Conservation (phyloP, 2,888 invertebrate species). For the Chorisops tibialis region DNA sequence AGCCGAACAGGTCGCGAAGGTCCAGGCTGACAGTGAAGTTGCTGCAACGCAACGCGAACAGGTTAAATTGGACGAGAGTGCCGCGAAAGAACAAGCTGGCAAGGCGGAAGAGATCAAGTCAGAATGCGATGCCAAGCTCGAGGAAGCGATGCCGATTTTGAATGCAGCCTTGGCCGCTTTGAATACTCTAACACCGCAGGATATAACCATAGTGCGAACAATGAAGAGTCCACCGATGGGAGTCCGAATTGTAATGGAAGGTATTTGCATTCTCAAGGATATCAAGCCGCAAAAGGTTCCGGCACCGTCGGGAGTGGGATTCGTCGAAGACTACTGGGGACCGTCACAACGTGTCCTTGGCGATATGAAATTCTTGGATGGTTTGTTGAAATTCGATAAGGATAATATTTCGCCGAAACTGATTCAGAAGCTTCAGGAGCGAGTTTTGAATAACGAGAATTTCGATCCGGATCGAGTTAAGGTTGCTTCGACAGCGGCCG, state of each 20-base stretch:
- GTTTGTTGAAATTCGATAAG: constrained; percentile 79
- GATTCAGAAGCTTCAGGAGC: constrained; percentile 79
- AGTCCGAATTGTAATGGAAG: constrained; percentile 91
- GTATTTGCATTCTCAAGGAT: constrained; percentile 89
- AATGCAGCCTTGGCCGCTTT: constrained; percentile 82
- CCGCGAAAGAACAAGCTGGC: constrained; percentile 72
- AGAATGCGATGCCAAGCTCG: constrained; percentile 88
- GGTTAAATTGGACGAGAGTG: constrained; percentile 74
- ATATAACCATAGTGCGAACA: constrained; percentile 86
- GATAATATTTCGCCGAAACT: constrained; percentile 83
- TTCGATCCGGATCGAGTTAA: constrained; percentile 91
- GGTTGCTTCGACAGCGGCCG: constrained; percentile 82
- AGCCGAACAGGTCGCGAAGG: constrained; percentile 78
- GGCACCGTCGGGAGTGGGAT: constrained; percentile 78
- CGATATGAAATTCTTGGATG: constrained; percentile 89
- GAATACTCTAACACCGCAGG: constrained; percentile 83
- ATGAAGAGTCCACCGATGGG: constrained; percentile 95
- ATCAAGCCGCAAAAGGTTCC: constrained; percentile 85
- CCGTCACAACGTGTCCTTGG: constrained; percentile 83
- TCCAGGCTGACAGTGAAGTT: constrained; percentile 82
- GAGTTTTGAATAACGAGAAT: constrained; percentile 76
- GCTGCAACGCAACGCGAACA: constrained; percentile 63
- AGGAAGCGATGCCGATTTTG: constrained; percentile 88
- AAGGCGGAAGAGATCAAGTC: constrained; percentile 83
- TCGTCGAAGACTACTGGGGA: constrained; percentile 90